Evolutionary conservation across 2,113 vertebrate species (phyloP), one percentile per base, ranked within the genome.

Genomic region (Chionomys nivalis): DNA sequence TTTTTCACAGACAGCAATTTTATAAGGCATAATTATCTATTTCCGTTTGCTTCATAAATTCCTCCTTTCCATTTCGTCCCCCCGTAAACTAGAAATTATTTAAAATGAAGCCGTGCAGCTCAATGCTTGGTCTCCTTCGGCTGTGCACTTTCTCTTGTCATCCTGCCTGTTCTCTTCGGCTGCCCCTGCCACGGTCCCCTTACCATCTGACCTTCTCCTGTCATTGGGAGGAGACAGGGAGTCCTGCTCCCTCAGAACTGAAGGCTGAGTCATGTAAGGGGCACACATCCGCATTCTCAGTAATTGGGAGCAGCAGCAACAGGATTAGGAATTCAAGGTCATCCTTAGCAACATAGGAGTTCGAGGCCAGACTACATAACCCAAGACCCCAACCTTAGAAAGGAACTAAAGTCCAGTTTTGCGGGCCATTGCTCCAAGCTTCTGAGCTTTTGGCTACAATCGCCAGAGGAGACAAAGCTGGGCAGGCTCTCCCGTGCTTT

Each of bases 11-110:
- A 96, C 52, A 94, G 96, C 93, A 97, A 96, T 97, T 98, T 97
- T 97, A 97, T 97, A 98, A 97, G 94, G 78, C 89, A 95, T 94
- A 97, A 97, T 95, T 97, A 96, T 96, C 95, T 97, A 87, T 97
- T 97, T 98, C 97, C 90, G 89, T 93, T 90, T 95, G 96, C 97
- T 96, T 94, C 97, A 97, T 97, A 97, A 98, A 97, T 96, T 94
- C 75, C 94, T 96, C 86, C 91, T 95, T 97, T 89, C 70, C 76
- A 97, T 97, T 96, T 93, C 42, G 0, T 97, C 68, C 83, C 81
- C 49, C 73, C 52, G 83, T 96, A 97, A 97, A 97, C 92, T 89
- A 96, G 94, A 92, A 95, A 96, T 97, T 95, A 96, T 86, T 96
- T 93, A 96, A 97, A 95, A 95, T 6, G 21, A 83, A 87, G 95